A percentile compares a stretch with the other conserved stretches of the same genome.
phyloP scores from a whole-genome alignment of 2,888 invertebrate species.

The Aphidoletes aphidimyza region DNA sequence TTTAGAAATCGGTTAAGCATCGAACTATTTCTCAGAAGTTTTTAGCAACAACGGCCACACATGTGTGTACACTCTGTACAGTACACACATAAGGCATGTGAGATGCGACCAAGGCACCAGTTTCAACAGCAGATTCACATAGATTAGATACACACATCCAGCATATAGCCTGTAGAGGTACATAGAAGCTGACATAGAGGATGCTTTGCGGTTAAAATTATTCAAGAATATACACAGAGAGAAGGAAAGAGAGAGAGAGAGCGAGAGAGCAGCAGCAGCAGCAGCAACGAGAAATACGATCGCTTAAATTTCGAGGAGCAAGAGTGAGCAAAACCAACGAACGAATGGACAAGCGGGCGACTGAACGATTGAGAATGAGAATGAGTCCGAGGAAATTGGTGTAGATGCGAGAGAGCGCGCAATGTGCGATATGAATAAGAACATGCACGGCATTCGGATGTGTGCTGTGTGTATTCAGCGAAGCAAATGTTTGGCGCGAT shows the following conservation, averaged over 20 bases:
- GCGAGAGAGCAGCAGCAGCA: not conserved
- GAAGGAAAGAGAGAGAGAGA: not conserved
- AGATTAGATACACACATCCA: conserved; percentile 47
- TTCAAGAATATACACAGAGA: conserved; percentile 47
- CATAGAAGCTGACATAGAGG: conserved; percentile 7
- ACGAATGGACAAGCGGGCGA: not conserved
- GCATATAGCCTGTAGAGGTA: conserved; percentile 29
- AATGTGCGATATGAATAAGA: conserved; percentile 53
- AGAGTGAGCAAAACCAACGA: not conserved
- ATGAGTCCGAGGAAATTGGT: conserved; percentile 12
- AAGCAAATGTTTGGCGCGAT: conserved; percentile 39
- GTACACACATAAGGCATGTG: not conserved
- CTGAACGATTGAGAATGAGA: not conserved
- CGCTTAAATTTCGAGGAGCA: not conserved
- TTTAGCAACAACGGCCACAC: conserved; percentile 28
- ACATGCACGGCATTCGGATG: conserved; percentile 23
- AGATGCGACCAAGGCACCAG: not conserved
- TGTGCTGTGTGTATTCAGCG: conserved; percentile 48
- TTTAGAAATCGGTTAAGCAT: conserved; percentile 51
- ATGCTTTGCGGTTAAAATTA: conserved; percentile 51
- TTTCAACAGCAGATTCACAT: conserved; percentile 7
- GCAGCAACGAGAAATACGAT: not conserved
- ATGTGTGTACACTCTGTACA: not conserved
- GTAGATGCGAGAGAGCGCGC: not conserved
- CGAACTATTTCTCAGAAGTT: conserved; percentile 51